Conservation (phyloP, 1,140 invertebrate genomes). For the Cydia splendana region DNA sequence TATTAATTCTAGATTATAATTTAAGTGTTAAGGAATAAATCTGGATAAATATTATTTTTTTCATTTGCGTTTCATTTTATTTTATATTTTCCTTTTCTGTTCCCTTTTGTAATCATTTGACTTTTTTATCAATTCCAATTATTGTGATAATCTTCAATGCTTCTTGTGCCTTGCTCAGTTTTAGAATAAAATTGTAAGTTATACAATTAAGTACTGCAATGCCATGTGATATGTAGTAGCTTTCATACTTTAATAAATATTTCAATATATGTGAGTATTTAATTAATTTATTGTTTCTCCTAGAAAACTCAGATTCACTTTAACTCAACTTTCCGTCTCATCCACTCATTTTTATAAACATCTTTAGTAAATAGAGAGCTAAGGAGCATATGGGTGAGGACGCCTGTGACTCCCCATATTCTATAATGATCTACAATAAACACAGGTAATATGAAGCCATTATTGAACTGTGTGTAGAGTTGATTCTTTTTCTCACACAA, state of each 20-base stretch:
- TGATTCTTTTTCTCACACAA: conserved; percentile 83
- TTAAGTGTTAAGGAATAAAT: conserved; percentile 78
- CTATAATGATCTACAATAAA: conserved; percentile 65
- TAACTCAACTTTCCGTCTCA: conserved; percentile 53
- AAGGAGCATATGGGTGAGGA: conserved; percentile 71
- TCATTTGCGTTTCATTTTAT: conserved; percentile 70
- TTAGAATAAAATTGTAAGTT: conserved; percentile 4
- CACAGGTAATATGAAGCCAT: conserved; percentile 65
- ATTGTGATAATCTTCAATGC: conserved; percentile 13
- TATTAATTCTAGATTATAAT: conserved; percentile 74
- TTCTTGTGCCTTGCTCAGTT: conserved; percentile 25
- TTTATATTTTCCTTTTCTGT: conserved; percentile 46
- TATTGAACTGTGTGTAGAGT: conserved; percentile 63
- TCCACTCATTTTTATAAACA: conserved; percentile 67
- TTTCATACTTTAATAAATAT: conserved; percentile 39
- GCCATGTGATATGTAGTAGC: conserved; percentile 34
- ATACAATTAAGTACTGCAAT: background rate
- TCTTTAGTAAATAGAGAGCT: conserved; percentile 61
- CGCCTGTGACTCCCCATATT: conserved; percentile 74
- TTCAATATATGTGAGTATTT: conserved; percentile 8
- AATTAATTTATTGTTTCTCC: conserved; percentile 29
- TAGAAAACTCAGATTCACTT: conserved; percentile 2
- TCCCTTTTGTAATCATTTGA: conserved; percentile 33
- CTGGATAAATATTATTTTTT: conserved; percentile 78
- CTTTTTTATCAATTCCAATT: background rate